Evolutionary conservation across 2,797 vertebrate genomes (phyloP), one percentile per base, ranked within the genome.

Genomic region (Clamator glandarius): DNA sequence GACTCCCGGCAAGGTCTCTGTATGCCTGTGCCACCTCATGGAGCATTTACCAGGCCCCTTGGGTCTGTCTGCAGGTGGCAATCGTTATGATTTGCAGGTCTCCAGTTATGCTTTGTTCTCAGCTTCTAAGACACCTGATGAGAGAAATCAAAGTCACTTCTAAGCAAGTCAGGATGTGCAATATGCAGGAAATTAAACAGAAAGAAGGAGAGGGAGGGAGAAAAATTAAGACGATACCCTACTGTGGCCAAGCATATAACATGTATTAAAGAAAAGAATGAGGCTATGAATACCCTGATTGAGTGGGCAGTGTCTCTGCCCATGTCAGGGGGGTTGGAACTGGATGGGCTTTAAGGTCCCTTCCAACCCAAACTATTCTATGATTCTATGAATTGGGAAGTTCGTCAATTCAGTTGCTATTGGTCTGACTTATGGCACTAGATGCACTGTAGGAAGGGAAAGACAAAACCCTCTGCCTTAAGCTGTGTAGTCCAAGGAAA

Each of bases 101-200:
- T 78, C 59, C 7, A 8, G 52, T 63, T 50, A 23, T 19, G 61
- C 59, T 91, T 87, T 90, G 57, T 74, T 92, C 77, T 87, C 28
- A 14, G 55, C 36, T 93, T 89, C 77, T 74, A 89, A 77, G 31
- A 18, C 51, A 59, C 69, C 35, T 5, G 4, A 68, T 12, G 58
- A 84, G 42, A 92, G 50, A 72, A 87, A 81, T 90, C 26, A 59
- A 76, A 92, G 84, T 94, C 15, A 4, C 54, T 89, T 67, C 39
- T 80, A 79, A 91, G 61, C 48, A 31, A 89, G 52, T 66, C 69
- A 51, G 58, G 57, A 55, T 70, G 73, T 44, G 12, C 73, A 75
- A 76, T 20, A 9, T 26, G 44, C 79, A 90, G 73, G 76, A 88
- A 94, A 90, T 93, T 62, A 95, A 94, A 41, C 5, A 29, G 24